Evolutionary conservation across 2,113 vertebrate genomes (phyloP), one percentile per base, ranked within the genome.

Genomic region (Aix galericulata): DNA sequence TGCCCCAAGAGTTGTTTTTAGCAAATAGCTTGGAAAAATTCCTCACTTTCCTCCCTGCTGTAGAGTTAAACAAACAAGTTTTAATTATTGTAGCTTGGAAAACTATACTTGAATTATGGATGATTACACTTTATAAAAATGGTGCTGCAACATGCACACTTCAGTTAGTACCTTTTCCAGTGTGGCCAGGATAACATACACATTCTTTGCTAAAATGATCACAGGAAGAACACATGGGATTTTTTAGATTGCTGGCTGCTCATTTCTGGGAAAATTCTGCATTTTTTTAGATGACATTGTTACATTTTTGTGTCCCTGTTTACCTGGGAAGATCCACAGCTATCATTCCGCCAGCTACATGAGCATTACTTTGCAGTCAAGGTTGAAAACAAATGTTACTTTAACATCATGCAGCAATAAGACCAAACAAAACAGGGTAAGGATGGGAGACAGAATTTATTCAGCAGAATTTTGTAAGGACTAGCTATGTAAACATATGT

Each of bases 11-110:
- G 46, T 10, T 83, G 44, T 77, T 86, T 88, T 86, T 76, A 90
- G 73, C 14, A 88, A 92, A 86, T 2, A 11, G 18, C n/a, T 90
- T 88, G 73, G 92, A 86, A 89, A 94, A 86, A 88, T 5, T n/a
- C 21, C n/a, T 50, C 1, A 0, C 64, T 83, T 83, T 40, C 22
- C 18, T 46, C 68, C 73, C 20, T 83, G 72, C 40, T 90, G 46
- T 88, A 29, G 62, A 27, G 16, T 40, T 64, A 74, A 90, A 79
- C 16, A n/a, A 36, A 82, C 0, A 9, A 53, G 8, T 56, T 79
- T 87, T 88, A 67, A 79, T 89, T 75, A 62, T 12, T 17, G 12
- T 34, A 53, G 23, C 34, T 91, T 85, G 71, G 44, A 82, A 85
- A 85, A 62, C 22, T 62, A 1, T 15, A 74, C 55, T 53, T 3